A percentile compares a stretch with the other conserved stretches of the same genome.
phyloP scores from a whole-genome alignment of 2,797 vertebrate genomes.

The Rallus crepitans region DNA sequence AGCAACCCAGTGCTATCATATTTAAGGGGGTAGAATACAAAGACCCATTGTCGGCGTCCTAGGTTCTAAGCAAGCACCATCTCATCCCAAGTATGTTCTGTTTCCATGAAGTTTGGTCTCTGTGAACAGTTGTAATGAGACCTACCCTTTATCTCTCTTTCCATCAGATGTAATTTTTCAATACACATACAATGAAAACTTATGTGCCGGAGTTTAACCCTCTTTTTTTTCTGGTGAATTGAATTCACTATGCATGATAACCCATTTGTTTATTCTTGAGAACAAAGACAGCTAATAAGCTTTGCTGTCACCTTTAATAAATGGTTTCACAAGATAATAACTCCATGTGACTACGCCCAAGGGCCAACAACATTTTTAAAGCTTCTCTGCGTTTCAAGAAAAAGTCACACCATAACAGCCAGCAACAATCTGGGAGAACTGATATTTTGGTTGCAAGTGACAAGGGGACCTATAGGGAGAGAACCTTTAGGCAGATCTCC shows the following conservation, averaged over 20 bases:
- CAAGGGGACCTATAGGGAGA: neutral
- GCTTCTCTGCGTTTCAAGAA: neutral
- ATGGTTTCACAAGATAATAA: slow-evolving; percentile 52
- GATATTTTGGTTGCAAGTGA: neutral
- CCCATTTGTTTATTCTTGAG: slow-evolving; percentile 37
- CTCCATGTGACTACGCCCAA: slow-evolving; percentile 12
- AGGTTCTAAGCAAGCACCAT: neutral
- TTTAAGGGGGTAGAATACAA: neutral
- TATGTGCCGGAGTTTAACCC: neutral
- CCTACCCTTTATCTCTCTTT: neutral
- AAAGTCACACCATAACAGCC: neutral
- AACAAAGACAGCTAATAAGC: slow-evolving; percentile 58
- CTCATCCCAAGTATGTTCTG: neutral
- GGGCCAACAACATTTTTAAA: slow-evolving; percentile 50
- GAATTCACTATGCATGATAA: slow-evolving; percentile 26
- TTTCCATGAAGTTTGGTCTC: neutral
- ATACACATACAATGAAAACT: neutral
- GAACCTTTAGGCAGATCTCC: neutral
- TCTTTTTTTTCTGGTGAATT: neutral
- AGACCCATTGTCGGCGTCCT: neutral
- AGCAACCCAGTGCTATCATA: neutral
- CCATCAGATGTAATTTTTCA: neutral
- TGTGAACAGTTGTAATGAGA: neutral
- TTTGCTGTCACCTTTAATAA: slow-evolving; percentile 68
- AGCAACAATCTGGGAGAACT: neutral